These are phyloP conservation scores for Acropternis orthonyx DNA, from an alignment of 2,797 vertebrate species.

Conservation along the genomic window DNA sequence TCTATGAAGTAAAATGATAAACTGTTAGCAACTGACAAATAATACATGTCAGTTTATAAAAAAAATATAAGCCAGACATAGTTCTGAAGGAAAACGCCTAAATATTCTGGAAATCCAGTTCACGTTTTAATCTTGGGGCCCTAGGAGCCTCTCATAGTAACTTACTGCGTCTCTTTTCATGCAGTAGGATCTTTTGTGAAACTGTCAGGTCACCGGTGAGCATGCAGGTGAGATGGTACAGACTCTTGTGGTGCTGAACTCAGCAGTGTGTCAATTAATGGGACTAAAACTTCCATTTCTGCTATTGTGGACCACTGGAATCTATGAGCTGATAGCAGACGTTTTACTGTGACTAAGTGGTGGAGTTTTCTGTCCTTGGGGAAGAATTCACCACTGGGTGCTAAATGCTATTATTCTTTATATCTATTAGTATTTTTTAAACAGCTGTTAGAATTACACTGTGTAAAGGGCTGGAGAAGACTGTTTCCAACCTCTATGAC, in stretches of 20 bases:
- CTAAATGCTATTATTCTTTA: background rate
- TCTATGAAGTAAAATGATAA: background rate
- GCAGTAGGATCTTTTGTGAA: background rate
- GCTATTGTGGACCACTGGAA: background rate
- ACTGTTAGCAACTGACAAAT: background rate
- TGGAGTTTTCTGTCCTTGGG: background rate
- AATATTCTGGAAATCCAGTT: background rate
- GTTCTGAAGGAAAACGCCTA: background rate
- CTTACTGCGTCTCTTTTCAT: background rate
- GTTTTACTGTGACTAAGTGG: background rate
- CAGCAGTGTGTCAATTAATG: background rate
- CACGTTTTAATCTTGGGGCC: background rate
- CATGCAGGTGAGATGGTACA: background rate
- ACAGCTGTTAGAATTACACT: background rate
- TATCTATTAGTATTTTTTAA: background rate
- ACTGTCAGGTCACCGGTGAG: background rate
- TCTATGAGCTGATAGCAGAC: slow-evolving; percentile 7
- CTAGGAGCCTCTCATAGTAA: background rate
- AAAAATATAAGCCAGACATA: background rate
- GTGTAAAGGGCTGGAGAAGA: background rate
- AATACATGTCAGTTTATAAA: background rate
- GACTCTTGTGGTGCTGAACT: background rate
- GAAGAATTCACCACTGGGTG: background rate
- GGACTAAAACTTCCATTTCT: slow-evolving; percentile 17
- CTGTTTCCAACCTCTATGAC: background rate